These are phyloP conservation scores for Probaryconus sp. DNA, from an alignment of 1,140 invertebrate genomes.

Conservation along the genomic window DNA sequence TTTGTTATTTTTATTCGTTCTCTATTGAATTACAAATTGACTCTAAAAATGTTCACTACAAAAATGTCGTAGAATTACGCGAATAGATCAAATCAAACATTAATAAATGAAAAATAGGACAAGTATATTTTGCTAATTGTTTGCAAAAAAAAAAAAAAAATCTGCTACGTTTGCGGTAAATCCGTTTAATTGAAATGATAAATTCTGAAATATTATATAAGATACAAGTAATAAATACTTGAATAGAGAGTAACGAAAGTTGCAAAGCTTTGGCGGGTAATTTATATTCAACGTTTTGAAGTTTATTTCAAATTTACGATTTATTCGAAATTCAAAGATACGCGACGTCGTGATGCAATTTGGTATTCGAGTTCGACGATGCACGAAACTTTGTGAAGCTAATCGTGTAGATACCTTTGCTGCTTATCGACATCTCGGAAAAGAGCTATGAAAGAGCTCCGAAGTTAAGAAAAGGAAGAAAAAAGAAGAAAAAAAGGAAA, in stretches of 20 bases:
- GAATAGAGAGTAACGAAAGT: slow-evolving; percentile 8
- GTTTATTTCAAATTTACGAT: slow-evolving; percentile 27
- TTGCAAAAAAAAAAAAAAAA: no score
- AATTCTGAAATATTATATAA: no score
- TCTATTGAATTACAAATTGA: no score
- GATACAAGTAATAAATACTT: no score
- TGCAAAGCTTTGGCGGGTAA: slow-evolving; percentile 1
- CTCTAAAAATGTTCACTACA: no score
- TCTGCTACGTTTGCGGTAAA: no score
- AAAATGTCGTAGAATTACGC: no score
- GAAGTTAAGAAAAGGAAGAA: slow-evolving; percentile 14
- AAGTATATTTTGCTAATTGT: no score
- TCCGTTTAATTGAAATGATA: no score
- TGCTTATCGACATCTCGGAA: slow-evolving; percentile 16
- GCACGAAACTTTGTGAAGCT: slow-evolving; percentile 52
- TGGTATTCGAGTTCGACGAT: slow-evolving; percentile 35
- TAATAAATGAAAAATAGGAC: no score
- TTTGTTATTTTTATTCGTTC: no score
- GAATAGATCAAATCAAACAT: no score
- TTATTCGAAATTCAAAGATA: slow-evolving; percentile 17
- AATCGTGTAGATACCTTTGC: slow-evolving; percentile 33
- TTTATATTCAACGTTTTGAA: slow-evolving; percentile 21
- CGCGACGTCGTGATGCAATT: slow-evolving; percentile 10
- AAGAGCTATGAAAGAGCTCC: slow-evolving; percentile 1
- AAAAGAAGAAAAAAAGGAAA: slow-evolving; percentile 13